Conservation (phyloP, 2,888 invertebrate species). For the Keiferia lycopersicella region DNA sequence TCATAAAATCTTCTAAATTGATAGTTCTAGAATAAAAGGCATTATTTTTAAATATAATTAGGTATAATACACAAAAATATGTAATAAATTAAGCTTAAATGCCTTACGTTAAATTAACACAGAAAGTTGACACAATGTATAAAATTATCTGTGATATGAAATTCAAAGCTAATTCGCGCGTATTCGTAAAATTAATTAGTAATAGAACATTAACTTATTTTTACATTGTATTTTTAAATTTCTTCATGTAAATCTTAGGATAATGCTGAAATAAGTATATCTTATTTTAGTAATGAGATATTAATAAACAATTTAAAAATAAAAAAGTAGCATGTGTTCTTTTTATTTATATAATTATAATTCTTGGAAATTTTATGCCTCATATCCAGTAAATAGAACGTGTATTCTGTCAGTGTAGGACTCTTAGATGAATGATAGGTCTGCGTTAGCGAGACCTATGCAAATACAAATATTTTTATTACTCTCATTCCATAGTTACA, state of each 20-base stretch:
- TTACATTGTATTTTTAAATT: constrained; percentile 32
- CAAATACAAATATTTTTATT: too few relatives aligned
- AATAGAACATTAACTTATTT: constrained; percentile 49
- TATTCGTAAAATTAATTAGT: constrained; percentile 32
- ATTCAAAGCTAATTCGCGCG: constrained; percentile 55
- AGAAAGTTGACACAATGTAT: constrained; percentile 25
- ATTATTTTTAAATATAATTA: not conserved
- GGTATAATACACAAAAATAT: not conserved
- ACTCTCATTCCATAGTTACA: too few relatives aligned
- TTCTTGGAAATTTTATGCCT: too few relatives aligned
- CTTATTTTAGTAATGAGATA: not conserved
- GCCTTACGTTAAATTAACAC: constrained; percentile 34
- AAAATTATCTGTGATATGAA: constrained; percentile 69
- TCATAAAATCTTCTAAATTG: not conserved
- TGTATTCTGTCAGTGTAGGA: too few relatives aligned
- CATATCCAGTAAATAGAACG: too few relatives aligned
- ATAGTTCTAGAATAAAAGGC: not conserved
- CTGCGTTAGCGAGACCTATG: too few relatives aligned
- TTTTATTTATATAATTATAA: too few relatives aligned
- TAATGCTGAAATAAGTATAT: not conserved
- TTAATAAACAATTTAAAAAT: not conserved
- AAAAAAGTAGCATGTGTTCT: not conserved
- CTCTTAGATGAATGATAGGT: too few relatives aligned
- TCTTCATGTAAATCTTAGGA: not conserved
- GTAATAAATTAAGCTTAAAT: not conserved